Conservation (phyloP, 2,888 invertebrate genomes). For the Xylophagus ater region DNA sequence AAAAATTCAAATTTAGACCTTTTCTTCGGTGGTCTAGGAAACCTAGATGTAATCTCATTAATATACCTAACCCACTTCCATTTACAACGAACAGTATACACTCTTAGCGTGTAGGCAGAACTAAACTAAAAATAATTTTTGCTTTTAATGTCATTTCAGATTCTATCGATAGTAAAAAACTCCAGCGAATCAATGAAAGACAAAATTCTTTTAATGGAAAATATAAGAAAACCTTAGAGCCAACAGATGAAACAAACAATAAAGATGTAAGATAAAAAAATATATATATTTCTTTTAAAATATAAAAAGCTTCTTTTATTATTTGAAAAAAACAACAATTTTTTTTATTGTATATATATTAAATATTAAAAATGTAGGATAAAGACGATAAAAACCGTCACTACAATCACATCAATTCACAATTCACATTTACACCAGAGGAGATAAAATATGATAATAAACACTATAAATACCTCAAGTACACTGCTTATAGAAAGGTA, state of each 20-base stretch:
- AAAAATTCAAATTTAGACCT: too few species aligned
- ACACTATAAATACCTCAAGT: constrained; percentile 67
- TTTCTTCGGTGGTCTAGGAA: too few species aligned
- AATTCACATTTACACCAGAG: constrained; percentile 58
- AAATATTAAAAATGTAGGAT: constrained; percentile 21
- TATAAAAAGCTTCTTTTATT: not conserved
- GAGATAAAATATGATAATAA: constrained; percentile 70
- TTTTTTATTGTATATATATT: not conserved
- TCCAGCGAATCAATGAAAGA: constrained; percentile 49
- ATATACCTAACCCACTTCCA: too few species aligned
- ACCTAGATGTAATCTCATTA: too few species aligned
- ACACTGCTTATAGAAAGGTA: constrained; percentile 58
- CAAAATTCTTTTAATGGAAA: constrained; percentile 50
- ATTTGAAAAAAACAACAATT: not conserved
- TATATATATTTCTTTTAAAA: constrained; percentile 11
- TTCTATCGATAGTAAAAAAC: constrained; percentile 42
- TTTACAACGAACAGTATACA: too few species aligned
- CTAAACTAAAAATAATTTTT: too few species aligned
- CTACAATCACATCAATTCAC: constrained; percentile 41
- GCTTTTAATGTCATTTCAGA: constrained; percentile 33
- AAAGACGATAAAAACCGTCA: constrained; percentile 38
- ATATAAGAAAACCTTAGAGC: constrained; percentile 51
- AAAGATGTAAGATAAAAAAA: constrained; percentile 33
- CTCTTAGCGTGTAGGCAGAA: too few species aligned
- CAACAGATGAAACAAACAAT: constrained; percentile 37